phyloP scores from a whole-genome alignment of 2,797 vertebrate genomes.

The Carduelis carduelis region DNA sequence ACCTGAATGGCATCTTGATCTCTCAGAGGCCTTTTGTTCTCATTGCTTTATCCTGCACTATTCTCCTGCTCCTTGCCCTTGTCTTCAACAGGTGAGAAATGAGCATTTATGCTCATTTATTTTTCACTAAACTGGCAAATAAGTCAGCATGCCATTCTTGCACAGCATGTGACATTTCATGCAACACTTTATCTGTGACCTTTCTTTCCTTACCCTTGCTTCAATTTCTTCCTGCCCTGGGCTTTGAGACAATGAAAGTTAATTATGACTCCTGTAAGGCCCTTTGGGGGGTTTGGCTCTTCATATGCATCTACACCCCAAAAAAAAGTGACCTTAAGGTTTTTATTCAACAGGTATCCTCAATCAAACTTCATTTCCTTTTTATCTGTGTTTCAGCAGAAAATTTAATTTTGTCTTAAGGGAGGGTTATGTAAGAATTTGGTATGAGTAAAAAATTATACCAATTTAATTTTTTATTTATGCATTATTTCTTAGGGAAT shows the following conservation, averaged over 20 bases:
- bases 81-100: background rate
- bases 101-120: background rate
- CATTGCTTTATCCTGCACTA: background rate
- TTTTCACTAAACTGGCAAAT: background rate
- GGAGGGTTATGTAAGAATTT: background rate
- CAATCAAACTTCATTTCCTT: background rate
- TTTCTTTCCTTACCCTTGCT: slow-evolving; percentile 32
- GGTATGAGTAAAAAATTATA: background rate
- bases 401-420: background rate
- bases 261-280: slow-evolving; percentile 39
- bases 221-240: slow-evolving; percentile 49
- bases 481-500: background rate
- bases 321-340: background rate
- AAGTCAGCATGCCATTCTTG: background rate
- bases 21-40: background rate
- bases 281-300: background rate
- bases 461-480: background rate
- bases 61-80: background rate
- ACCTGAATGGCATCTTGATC: background rate
- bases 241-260: slow-evolving; percentile 38
- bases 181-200: slow-evolving; percentile 26
- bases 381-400: background rate
- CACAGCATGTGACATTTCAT: background rate
- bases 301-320: background rate
- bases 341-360: background rate